phyloP scores from a whole-genome alignment of 1,140 invertebrate species.

The Drosophila obscura region DNA sequence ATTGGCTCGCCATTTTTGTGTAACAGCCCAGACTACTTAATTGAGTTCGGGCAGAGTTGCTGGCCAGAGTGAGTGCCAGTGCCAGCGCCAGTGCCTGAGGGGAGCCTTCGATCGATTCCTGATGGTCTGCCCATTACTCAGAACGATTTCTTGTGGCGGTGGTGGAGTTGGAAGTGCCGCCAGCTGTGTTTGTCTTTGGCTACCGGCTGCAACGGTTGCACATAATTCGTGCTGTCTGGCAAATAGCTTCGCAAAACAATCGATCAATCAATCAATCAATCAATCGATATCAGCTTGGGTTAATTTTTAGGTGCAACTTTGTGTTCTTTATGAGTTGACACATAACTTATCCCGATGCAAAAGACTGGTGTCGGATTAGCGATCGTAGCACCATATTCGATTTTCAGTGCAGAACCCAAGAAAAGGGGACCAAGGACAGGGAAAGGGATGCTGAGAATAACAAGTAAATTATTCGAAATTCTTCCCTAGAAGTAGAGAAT shows the following conservation, averaged over 20 bases:
- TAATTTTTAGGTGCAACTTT: constrained; percentile 30
- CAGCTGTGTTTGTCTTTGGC: constrained; percentile 37
- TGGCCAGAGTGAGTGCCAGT: too few species aligned
- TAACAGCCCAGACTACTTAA: constrained; percentile 42
- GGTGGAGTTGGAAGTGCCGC: not conserved
- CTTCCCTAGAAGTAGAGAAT: too few species aligned
- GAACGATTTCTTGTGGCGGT: constrained; percentile 20
- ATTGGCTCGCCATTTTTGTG: constrained; percentile 61
- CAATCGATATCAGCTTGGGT: constrained; percentile 6
- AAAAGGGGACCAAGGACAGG: too few species aligned
- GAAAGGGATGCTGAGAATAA: too few species aligned
- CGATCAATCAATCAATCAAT: constrained; percentile 53
- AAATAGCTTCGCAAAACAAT: constrained; percentile 59
- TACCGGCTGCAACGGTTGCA: constrained; percentile 41
- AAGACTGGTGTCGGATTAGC: constrained; percentile 1
- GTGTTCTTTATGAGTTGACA: constrained; percentile 24
- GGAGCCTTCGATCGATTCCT: constrained; percentile 20
- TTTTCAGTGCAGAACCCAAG: too few species aligned
- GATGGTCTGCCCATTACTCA: constrained; percentile 35
- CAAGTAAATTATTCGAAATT: too few species aligned
- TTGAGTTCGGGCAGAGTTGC: constrained; percentile 26
- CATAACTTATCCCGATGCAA: not conserved
- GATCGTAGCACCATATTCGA: too few species aligned
- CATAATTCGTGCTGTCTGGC: constrained; percentile 53
- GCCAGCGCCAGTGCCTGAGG: too few species aligned